Evolutionary conservation across 2,797 vertebrate genomes (phyloP).

Genomic region (Etheostoma nigrum): DNA sequence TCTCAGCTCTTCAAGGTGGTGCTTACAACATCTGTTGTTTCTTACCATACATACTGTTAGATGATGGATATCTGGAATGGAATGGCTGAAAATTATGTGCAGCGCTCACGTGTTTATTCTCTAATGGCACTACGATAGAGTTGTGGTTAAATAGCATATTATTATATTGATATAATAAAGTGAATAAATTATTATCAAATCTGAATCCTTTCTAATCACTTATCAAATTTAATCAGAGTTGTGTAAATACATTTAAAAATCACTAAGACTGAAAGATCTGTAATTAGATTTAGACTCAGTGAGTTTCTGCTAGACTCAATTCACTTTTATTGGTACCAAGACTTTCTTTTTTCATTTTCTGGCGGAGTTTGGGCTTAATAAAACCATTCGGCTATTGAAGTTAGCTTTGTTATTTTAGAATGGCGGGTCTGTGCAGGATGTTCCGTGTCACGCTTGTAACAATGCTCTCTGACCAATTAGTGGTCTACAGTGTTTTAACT

Average conservation of each 20-base stretch:
- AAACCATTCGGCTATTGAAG: too few species aligned
- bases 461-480: too few species aligned
- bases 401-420: too few species aligned
- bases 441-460: too few species aligned
- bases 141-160: not conserved
- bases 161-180: not conserved
- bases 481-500: too few species aligned
- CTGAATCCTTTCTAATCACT: not conserved
- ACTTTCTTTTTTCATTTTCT: too few species aligned
- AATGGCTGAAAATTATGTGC: not conserved
- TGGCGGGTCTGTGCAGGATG: too few species aligned
- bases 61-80: too few species aligned
- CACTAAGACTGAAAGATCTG: not conserved
- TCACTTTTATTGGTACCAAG: too few species aligned
- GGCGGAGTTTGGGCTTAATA: too few species aligned
- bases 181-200: not conserved
- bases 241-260: not conserved
- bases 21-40: not conserved
- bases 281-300: not conserved
- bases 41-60: too few species aligned
- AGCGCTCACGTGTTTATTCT: not conserved
- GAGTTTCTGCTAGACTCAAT: too few species aligned
- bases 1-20: constrained; percentile 96
- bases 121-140: not conserved
- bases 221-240: not conserved